A percentile compares a stretch with the other conserved stretches of the same genome.
These are phyloP conservation scores for Cyclina sinensis DNA, from an alignment of 1,140 invertebrate genomes.

Conservation along the genomic window DNA sequence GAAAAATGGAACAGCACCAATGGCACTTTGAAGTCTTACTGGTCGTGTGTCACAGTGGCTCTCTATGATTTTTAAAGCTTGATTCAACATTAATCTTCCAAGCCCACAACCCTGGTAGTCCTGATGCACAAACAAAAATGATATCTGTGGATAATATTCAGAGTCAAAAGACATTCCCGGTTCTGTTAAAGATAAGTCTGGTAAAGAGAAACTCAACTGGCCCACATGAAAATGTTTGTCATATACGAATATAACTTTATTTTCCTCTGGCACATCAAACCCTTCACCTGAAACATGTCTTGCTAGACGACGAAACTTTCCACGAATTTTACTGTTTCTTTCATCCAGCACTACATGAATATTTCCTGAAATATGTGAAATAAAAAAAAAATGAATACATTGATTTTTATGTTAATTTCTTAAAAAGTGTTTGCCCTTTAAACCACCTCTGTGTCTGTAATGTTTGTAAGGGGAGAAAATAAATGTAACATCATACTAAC, in stretches of 20 bases:
- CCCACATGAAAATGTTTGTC: constrained; percentile 62
- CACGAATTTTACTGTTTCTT: constrained; percentile 58
- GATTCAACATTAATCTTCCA: constrained; percentile 63
- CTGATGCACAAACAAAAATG: constrained; percentile 76
- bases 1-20: constrained; percentile 74
- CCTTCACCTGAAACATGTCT: constrained; percentile 74
- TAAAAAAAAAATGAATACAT: no score
- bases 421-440: no score
- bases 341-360: constrained; percentile 61
- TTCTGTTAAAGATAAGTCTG: constrained; percentile 35
- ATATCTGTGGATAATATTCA: constrained; percentile 73
- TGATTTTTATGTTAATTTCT: no score
- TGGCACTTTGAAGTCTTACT: constrained; percentile 75
- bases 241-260: constrained; percentile 73
- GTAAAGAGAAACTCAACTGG: constrained; percentile 65
- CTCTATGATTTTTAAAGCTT: constrained; percentile 63
- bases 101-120: constrained; percentile 73
- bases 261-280: constrained; percentile 77
- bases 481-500: no score
- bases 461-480: no score
- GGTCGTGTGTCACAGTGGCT: constrained; percentile 45
- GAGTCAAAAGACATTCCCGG: constrained; percentile 68
- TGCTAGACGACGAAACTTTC: constrained; percentile 74
- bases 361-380: constrained; percentile 65
- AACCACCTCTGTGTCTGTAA: no score